Conservation (phyloP, 2,888 invertebrate genomes). For the Ametastegia equiseti region DNA sequence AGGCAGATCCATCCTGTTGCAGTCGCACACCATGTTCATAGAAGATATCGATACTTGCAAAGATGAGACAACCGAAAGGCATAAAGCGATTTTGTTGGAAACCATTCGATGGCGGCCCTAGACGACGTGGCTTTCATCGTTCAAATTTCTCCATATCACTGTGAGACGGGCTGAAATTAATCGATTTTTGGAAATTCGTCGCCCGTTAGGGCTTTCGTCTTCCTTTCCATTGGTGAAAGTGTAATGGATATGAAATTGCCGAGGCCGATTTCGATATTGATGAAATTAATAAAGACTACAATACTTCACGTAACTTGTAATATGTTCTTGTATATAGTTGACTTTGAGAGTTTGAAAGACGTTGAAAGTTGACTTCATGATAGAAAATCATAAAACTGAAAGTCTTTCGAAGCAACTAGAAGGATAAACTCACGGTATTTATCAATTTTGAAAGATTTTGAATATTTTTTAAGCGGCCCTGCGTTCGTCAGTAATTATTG, state of each 20-base stretch:
- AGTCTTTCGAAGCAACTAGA: too few species aligned
- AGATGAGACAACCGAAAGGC: conserved; percentile 52
- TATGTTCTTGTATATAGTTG: too few species aligned
- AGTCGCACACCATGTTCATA: conserved; percentile 53
- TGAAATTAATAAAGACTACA: too few species aligned
- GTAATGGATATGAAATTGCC: not conserved
- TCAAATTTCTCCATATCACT: not conserved
- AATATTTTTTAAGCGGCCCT: too few species aligned
- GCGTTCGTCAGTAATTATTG: too few species aligned
- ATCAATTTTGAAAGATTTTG: too few species aligned
- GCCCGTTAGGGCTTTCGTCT: not conserved
- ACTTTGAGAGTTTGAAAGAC: too few species aligned
- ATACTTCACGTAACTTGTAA: too few species aligned
- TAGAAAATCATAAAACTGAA: too few species aligned
- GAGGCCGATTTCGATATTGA: not conserved
- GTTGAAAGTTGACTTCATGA: too few species aligned
- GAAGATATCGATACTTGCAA: conserved; percentile 55
- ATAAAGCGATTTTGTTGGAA: conserved; percentile 60
- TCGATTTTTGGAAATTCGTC: not conserved
- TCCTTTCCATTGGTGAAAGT: not conserved
- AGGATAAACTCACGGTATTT: too few species aligned
- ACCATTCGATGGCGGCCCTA: conserved; percentile 59
- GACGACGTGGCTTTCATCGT: not conserved
- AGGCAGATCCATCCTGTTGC: conserved; percentile 54
- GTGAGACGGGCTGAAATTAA: not conserved